A percentile compares a stretch with the other conserved stretches of the same genome.
These are phyloP conservation scores for Regulus satrapa DNA, from an alignment of 2,113 vertebrate genomes.

Conservation along the genomic window DNA sequence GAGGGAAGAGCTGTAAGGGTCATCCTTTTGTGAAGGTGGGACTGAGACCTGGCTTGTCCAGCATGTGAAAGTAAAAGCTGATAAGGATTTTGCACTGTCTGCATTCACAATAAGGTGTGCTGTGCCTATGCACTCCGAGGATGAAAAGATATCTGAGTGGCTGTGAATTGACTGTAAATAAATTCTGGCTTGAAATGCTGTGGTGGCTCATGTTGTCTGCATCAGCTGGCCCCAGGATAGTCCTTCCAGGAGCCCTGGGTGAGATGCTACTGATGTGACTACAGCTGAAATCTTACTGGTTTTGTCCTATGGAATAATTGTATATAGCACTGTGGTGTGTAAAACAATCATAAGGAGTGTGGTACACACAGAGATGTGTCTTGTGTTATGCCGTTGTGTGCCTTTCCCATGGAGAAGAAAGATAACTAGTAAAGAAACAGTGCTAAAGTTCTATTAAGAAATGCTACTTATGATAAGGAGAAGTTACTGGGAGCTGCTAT, in stretches of 20 bases:
- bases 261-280: background rate
- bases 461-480: background rate
- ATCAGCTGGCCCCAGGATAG: background rate
- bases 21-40: background rate
- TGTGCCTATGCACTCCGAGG: background rate
- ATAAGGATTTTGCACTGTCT: accelerated
- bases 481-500: background rate
- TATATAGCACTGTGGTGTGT: background rate
- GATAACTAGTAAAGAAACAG: background rate
- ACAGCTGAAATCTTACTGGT: background rate
- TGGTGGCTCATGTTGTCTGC: background rate
- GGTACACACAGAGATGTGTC: background rate
- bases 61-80: background rate
- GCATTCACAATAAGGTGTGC: background rate
- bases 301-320: background rate
- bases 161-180: background rate
- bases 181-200: background rate
- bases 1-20: background rate
- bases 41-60: background rate
- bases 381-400: background rate
- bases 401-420: background rate
- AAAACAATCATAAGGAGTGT: background rate
- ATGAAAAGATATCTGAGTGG: background rate
- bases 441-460: background rate
- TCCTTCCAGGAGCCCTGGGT: background rate